Base-by-base conservation (phyloP, 2,797 vertebrate genomes). In the Lophotriccus pileatus region DNA sequence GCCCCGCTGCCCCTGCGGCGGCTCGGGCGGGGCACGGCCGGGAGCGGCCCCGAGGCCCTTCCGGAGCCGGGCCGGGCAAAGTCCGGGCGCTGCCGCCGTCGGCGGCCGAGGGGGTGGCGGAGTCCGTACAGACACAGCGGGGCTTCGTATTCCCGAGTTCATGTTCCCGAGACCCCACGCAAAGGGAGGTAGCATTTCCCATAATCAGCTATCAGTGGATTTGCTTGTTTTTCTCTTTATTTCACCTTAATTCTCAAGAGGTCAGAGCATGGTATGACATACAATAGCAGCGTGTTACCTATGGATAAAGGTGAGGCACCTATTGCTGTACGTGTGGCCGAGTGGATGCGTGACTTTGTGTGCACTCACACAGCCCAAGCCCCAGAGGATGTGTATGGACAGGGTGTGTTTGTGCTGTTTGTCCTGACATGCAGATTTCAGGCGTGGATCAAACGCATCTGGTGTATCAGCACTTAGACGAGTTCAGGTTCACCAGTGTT, bases 321-420 rank as follows among this genome's bases (percentile, higher is more conserved):
- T 6, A 1, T 7, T 27, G 43, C 49, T 1, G 0, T 20, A 0
- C 1, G 2, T 8, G 3, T 2, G 11, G 5, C 49, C 0, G 7
- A 46, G 11, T 4, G 22, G 14, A 4, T 50, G 66, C 7, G 0
- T 8, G 53, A 2, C 47, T 83, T 17, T 14, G 30, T 14, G 44
- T 77, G 52, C 13, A 0, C 15, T 55, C 19, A 1, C 0, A 0
- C 18, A 32, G 49, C 73, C 62, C 1, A 7, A 20, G 11, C 27
- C 43, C 30, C 12, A 0, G 63, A 53, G 44, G 55, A 58, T 32
- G 47, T 34, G 39, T 22, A 3, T 55, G 15, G 36, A n/a, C 41
- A 10, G 8, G 0, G 24, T 7, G 37, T n/a, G 25, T 19, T 60
- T 62, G 52, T 58, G 43, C 36, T 50, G 5, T 13, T 63, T 46